phyloP scores from a whole-genome alignment of 2,797 vertebrate species.

The Etheostoma nigrum region DNA sequence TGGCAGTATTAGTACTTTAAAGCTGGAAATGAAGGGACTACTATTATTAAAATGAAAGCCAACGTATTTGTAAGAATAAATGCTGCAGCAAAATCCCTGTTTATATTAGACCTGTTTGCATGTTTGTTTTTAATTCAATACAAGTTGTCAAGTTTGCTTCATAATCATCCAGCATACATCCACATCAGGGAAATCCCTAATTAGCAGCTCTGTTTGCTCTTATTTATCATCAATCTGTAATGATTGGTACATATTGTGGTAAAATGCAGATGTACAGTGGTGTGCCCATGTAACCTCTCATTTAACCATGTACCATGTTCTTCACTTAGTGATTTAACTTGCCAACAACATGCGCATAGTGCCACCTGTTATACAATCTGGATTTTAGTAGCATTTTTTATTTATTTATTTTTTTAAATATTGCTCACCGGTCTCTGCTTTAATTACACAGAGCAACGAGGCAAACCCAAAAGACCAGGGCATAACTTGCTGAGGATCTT shows the following conservation, averaged over 20 bases:
- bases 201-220: conserved; percentile 24
- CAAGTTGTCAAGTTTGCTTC: conserved; percentile 2
- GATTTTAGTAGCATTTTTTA: background rate
- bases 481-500: background rate
- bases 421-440: background rate
- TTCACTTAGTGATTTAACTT: conserved; percentile 11
- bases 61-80: conserved; percentile 13
- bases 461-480: background rate
- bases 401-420: background rate
- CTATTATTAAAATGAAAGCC: conserved; percentile 30
- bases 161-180: conserved; percentile 20
- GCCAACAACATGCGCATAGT: background rate
- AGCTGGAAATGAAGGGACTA: conserved; percentile 26
- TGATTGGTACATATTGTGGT: conserved; percentile 3
- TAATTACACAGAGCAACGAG: conserved; percentile 30
- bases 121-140: conserved; percentile 1
- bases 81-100: background rate
- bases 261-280: conserved; percentile 19
- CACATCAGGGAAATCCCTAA: conserved; percentile 23
- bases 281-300: conserved; percentile 24
- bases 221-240: conserved; percentile 17
- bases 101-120: background rate
- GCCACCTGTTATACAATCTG: conserved; percentile 24
- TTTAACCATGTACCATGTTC: conserved; percentile 1
- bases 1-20: conserved; percentile 39